Conservation (phyloP, 1,140 invertebrate species). For the Rhyzopertha dominica region DNA sequence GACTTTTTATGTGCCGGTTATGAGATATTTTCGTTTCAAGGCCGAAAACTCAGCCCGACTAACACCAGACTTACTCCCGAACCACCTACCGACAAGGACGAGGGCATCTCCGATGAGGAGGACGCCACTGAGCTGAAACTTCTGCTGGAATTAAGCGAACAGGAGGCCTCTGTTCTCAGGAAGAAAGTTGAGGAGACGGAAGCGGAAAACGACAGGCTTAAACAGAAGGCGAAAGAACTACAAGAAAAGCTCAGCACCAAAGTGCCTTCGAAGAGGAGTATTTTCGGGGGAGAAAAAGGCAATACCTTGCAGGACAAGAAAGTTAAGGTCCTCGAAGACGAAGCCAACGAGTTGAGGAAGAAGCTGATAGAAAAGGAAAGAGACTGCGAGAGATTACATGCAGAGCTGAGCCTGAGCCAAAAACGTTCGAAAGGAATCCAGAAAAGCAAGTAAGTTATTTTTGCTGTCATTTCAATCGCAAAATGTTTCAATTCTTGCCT, state of each 20-base stretch:
- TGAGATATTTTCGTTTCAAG: slow-evolving; percentile 39
- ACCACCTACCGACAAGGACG: slow-evolving; percentile 61
- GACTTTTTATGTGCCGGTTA: too few relatives aligned
- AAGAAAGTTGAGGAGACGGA: slow-evolving; percentile 81
- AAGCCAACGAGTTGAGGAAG: slow-evolving; percentile 65
- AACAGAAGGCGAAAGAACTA: slow-evolving; percentile 70
- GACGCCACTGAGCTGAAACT: slow-evolving; percentile 71
- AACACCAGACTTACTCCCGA: slow-evolving; percentile 57
- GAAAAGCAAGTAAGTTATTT: slow-evolving; percentile 55
- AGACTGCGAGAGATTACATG: slow-evolving; percentile 68
- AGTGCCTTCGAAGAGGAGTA: slow-evolving; percentile 40
- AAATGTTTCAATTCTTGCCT: slow-evolving; percentile 15
- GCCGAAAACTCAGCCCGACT: slow-evolving; percentile 60
- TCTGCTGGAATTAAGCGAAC: slow-evolving; percentile 82
- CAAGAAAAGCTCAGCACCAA: slow-evolving; percentile 60
- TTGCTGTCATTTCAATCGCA: slow-evolving; percentile 2
- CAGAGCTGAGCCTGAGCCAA: slow-evolving; percentile 60
- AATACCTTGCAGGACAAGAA: slow-evolving; percentile 58
- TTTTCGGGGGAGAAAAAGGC: slow-evolving; percentile 41
- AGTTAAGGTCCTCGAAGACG: slow-evolving; percentile 64
- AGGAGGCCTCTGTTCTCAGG: slow-evolving; percentile 74
- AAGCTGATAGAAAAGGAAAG: slow-evolving; percentile 79
- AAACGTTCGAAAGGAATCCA: slow-evolving; percentile 57
- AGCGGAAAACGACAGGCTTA: slow-evolving; percentile 68
- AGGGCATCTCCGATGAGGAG: slow-evolving; percentile 72